Evolutionary conservation across 2,113 vertebrate genomes (phyloP).

Genomic region (Sitta europaea): DNA sequence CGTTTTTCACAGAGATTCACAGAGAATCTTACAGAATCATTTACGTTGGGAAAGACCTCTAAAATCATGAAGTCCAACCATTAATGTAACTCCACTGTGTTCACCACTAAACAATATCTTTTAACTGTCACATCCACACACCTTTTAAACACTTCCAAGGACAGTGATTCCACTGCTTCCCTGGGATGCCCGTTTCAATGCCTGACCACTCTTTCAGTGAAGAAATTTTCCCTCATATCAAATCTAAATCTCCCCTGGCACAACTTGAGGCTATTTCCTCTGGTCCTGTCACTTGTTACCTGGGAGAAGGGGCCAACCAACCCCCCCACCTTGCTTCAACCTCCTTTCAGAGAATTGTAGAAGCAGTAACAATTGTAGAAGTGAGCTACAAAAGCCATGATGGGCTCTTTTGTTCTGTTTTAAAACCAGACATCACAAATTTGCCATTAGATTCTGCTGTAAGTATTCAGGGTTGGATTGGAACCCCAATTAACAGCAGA

Average conservation of each 20-base stretch:
- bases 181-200: neutral
- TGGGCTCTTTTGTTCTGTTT: neutral
- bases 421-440: neutral
- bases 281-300: neutral
- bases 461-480: neutral
- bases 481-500: neutral
- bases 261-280: neutral
- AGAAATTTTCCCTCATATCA: neutral
- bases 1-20: neutral
- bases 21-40: neutral
- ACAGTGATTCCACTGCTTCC: neutral
- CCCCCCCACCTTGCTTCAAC: neutral
- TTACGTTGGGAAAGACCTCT: neutral
- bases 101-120: neutral
- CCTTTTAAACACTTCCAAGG: neutral
- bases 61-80: neutral
- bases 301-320: neutral
- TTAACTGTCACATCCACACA: neutral
- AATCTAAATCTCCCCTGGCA: neutral
- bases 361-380: neutral
- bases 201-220: neutral
- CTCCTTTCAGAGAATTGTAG: neutral
- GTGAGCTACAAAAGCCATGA: neutral
- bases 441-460: neutral
- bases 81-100: accelerated